Percentiles rank a stretch among this genome's conserved stretches.
phyloP scores from a whole-genome alignment of 2,888 invertebrate genomes.

The Mimachlamys varia region DNA sequence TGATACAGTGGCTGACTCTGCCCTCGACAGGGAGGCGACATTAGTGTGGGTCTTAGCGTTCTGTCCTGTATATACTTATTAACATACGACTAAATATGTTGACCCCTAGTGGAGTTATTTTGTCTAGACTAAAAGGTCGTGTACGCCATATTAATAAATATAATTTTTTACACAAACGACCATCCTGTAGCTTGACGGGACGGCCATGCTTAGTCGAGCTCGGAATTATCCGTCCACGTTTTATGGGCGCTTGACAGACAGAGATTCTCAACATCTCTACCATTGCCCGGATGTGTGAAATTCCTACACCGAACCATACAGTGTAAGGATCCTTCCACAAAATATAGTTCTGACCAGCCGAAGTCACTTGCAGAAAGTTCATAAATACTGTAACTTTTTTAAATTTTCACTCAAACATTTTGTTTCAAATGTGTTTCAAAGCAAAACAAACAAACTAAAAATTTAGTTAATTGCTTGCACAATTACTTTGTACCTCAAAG shows the following conservation, averaged over 20 bases:
- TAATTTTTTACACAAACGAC: conserved; percentile 12
- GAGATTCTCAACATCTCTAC: background rate
- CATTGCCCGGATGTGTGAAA: background rate
- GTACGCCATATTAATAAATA: conserved; percentile 3
- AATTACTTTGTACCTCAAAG: too few species aligned
- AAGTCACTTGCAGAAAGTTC: background rate
- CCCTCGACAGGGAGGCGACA: background rate
- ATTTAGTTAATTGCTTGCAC: too few species aligned
- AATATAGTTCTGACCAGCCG: background rate
- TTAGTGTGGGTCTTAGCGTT: background rate
- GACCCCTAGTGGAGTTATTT: background rate
- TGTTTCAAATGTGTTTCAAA: too few species aligned
- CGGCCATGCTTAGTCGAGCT: background rate
- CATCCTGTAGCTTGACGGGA: background rate
- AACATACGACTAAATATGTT: background rate
- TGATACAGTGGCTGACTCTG: too few species aligned
- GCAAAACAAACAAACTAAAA: too few species aligned
- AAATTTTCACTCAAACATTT: too few species aligned
- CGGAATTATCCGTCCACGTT: background rate
- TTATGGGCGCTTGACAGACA: conserved; percentile 31
- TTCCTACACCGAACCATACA: background rate
- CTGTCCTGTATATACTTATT: background rate
- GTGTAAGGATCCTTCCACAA: background rate
- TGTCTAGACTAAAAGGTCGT: conserved; percentile 15
- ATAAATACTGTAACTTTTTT: too few species aligned